phyloP scores from a whole-genome alignment of 2,888 invertebrate species.

The Coleophora deauratella region DNA sequence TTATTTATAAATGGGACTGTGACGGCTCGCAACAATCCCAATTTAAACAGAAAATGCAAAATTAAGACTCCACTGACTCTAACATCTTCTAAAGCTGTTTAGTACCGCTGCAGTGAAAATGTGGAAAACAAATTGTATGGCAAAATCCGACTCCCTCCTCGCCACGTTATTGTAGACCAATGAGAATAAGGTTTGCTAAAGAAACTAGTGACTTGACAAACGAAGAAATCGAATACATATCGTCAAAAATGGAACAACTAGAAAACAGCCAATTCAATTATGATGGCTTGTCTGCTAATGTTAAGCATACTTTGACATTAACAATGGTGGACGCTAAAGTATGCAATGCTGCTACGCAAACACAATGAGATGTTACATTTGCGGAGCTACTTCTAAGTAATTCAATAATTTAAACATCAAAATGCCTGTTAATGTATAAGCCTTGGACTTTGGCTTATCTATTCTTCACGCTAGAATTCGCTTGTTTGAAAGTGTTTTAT shows the following conservation, averaged over 20 bases:
- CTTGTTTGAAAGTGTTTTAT: constrained; percentile 15
- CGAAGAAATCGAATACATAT: constrained; percentile 13
- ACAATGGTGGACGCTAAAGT: constrained; percentile 3
- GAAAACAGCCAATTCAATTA: constrained; percentile 2
- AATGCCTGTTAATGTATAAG: constrained; percentile 1
- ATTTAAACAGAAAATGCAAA: constrained; percentile 24
- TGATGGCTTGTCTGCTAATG: constrained; percentile 1
- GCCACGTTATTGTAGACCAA: constrained; percentile 12
- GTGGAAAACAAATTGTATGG: constrained; percentile 2
- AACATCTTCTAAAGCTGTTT: constrained; percentile 13
- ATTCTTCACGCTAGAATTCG: constrained; percentile 23
- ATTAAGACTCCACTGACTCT: constrained; percentile 15
- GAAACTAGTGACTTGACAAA: constrained; percentile 16
- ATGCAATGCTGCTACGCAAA: constrained; percentile 1
- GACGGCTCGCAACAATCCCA: constrained; percentile 23
- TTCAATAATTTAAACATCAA: constrained; percentile 2
- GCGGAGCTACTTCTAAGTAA: constrained; percentile 3
- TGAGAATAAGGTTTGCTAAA: constrained; percentile 12
- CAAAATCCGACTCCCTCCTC: constrained; percentile 7
- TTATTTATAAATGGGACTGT: constrained; percentile 2
- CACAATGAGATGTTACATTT: constrained; percentile 3
- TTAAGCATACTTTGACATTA: constrained; percentile 3
- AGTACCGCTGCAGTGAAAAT: constrained; percentile 9
- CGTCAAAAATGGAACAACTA: constrained; percentile 3
- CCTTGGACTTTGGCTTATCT: constrained; percentile 20